Base-by-base conservation (phyloP, 2,113 vertebrate species). In the Upupa epops region DNA sequence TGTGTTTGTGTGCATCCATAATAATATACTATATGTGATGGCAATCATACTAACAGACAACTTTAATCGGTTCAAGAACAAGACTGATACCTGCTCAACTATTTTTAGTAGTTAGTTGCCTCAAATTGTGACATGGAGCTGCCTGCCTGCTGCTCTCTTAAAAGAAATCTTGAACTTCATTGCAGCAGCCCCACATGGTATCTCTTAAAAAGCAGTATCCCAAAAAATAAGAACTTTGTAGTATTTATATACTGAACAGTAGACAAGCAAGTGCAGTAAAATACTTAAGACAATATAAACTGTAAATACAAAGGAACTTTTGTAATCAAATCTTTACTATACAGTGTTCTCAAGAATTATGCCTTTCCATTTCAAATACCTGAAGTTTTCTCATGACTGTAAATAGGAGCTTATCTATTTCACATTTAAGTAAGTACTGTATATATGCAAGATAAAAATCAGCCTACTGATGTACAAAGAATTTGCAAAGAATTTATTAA, bases 401-500 rank as follows among this genome's bases (percentile, higher is more conserved):
- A 89, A 86, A 74, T 88, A 95, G 70, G 21, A 65, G 49, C 86
- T 63, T 65, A 74, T 76, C 90, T 94, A 59, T 86, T 92, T 54
- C 46, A 25, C 92, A 59, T 87, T 89, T 86, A 76, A 93, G 69
- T 55, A 76, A 89, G 84, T 88, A 89, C 83, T 93, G 81, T 91
- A 90, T 78, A 88, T 94, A 88, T 65, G 76, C 94, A 82, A 89
- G 90, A 92, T 76, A 93, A 88, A 90, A 88, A 84, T 52, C 78
- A 95, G 83, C 90, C 96, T 96, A 93, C 89, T 95, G 97, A 95
- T 94, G 93, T 97, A 95, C 96, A 96, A 91, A 92, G 59, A 92
- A 94, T 79, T 49, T 78, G 55, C 86, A 93, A 95, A 96, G 77
- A 92, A 86, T 96, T 83, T 97, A 97, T 97, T 97, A 97, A 97